Percentiles rank a stretch among this genome's conserved stretches.
phyloP scores from a whole-genome alignment of 2,888 invertebrate species.

The Stenoptilia bipunctidactyla region DNA sequence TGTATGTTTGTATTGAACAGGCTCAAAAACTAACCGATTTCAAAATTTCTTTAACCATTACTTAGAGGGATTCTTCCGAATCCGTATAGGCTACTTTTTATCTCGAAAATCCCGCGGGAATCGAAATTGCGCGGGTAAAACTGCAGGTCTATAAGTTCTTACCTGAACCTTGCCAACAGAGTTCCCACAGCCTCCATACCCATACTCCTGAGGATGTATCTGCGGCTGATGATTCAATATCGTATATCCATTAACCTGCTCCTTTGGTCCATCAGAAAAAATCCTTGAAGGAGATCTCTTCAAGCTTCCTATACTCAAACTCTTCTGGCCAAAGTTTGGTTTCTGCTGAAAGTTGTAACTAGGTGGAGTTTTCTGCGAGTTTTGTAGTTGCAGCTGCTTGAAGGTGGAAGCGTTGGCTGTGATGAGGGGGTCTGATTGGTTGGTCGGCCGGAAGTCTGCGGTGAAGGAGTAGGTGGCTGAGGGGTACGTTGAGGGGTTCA shows the following conservation, averaged over 20 bases:
- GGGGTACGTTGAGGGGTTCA: slow-evolving; percentile 76
- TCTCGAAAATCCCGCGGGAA: too few relatives aligned
- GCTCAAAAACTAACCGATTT: too few relatives aligned
- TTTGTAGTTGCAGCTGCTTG: slow-evolving; percentile 66
- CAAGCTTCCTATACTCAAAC: slow-evolving; percentile 25
- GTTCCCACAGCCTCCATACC: slow-evolving; percentile 44
- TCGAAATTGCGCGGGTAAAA: too few relatives aligned
- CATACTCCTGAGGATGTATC: slow-evolving; percentile 52
- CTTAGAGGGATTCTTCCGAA: too few relatives aligned
- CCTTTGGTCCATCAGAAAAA: slow-evolving; percentile 41
- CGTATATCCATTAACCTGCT: slow-evolving; percentile 40
- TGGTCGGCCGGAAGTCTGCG: slow-evolving; percentile 81
- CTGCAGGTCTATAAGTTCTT: too few relatives aligned
- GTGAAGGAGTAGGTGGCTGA: slow-evolving; percentile 87
- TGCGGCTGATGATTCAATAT: slow-evolving; percentile 48
- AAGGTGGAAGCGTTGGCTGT: slow-evolving; percentile 63
- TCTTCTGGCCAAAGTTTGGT: slow-evolving; percentile 37
- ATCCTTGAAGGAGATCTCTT: slow-evolving; percentile 56
- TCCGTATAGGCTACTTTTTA: too few relatives aligned
- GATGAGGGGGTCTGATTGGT: slow-evolving; percentile 68
- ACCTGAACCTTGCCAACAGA: slow-evolving; percentile 54
- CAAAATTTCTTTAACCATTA: too few relatives aligned
- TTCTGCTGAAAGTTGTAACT: slow-evolving; percentile 63
- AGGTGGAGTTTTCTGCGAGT: slow-evolving; percentile 43
- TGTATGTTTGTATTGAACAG: too few relatives aligned